These are phyloP conservation scores for Chloroclystis v-ata DNA, from an alignment of 2,888 invertebrate species.

Conservation along the genomic window DNA sequence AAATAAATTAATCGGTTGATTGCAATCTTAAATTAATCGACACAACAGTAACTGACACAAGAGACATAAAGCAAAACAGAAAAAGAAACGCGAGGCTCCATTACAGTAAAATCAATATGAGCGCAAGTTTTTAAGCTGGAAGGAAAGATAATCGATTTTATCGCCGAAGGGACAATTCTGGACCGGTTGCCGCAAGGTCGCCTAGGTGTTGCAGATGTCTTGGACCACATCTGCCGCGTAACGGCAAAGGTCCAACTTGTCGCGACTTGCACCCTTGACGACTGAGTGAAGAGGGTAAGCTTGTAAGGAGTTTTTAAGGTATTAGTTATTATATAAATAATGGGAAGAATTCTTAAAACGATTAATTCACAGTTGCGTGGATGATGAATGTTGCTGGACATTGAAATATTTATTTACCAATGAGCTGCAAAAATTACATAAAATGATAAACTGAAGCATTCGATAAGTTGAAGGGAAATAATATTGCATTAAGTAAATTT, in stretches of 20 bases:
- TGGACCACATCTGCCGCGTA: slow-evolving; percentile 27
- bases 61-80: background rate
- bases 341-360: too few species aligned
- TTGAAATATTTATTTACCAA: too few species aligned
- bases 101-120: slow-evolving; percentile 15
- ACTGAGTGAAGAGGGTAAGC: slow-evolving; percentile 5
- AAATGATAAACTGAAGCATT: too few species aligned
- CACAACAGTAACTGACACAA: too few species aligned
- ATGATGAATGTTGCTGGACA: too few species aligned
- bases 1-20: too few species aligned
- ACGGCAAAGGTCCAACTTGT: slow-evolving; percentile 28
- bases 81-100: slow-evolving; percentile 8
- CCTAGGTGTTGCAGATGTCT: slow-evolving; percentile 35
- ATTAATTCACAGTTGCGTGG: too few species aligned
- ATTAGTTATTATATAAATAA: too few species aligned
- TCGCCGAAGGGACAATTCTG: slow-evolving; percentile 21
- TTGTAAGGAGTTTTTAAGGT: background rate
- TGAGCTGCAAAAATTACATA: too few species aligned
- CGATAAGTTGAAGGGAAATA: too few species aligned
- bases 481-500: too few species aligned
- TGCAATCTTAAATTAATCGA: too few species aligned
- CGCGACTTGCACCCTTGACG: slow-evolving; percentile 17
- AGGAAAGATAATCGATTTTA: slow-evolving; percentile 17
- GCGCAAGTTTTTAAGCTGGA: slow-evolving; percentile 11
- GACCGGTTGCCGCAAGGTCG: slow-evolving; percentile 36